These are phyloP conservation scores for Cygnus buccinator DNA, from an alignment of 2,113 vertebrate species.

Conservation along the genomic window DNA sequence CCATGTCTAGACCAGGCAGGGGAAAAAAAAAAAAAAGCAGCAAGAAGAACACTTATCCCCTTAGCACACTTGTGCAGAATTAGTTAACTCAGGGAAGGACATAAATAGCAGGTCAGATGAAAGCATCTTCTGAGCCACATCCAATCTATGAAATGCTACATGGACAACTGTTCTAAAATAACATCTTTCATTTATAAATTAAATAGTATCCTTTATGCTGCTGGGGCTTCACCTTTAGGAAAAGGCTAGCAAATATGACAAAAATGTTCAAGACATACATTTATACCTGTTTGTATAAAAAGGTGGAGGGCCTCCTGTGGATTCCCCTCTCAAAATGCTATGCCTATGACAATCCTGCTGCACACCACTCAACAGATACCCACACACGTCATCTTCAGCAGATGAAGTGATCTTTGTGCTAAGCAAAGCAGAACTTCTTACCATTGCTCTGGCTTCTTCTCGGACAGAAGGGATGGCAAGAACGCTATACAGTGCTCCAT, in stretches of 20 bases:
- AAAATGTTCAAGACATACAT: not conserved
- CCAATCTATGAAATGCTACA: not conserved
- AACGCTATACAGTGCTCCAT: slow-evolving; percentile 93
- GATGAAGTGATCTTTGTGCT: not conserved
- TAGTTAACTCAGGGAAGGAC: not conserved
- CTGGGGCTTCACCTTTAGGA: not conserved
- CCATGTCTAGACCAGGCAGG: not conserved
- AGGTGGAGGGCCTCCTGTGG: not conserved
- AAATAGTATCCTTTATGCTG: not conserved
- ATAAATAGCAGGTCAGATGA: not conserved
- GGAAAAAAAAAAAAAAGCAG: not conserved
- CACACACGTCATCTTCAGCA: not conserved
- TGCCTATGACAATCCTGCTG: not conserved
- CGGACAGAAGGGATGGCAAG: slow-evolving; percentile 87
- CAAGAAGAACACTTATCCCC: not conserved
- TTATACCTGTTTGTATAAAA: not conserved
- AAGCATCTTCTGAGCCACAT: not conserved
- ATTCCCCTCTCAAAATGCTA: not conserved
- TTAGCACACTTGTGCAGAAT: not conserved
- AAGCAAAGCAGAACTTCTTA: slow-evolving; percentile 69
- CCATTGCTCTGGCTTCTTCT: slow-evolving; percentile 94
- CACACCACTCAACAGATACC: not conserved
- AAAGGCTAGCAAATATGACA: not conserved
- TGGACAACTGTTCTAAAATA: not conserved
- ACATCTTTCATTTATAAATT: not conserved